phyloP scores from a whole-genome alignment of 2,888 invertebrate genomes.

The Caenorhabditis doughertyi region DNA sequence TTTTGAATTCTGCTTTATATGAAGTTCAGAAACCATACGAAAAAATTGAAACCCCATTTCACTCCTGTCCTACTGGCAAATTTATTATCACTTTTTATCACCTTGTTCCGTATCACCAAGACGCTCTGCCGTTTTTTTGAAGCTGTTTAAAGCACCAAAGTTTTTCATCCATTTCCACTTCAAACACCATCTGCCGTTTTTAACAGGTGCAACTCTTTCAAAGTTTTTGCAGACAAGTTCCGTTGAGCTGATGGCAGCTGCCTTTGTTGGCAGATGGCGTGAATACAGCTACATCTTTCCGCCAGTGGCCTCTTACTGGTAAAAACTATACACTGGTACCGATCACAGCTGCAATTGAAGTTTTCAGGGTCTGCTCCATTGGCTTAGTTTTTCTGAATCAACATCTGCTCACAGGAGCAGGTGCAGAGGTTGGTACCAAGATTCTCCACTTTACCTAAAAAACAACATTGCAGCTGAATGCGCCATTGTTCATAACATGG shows the following conservation, averaged over 20 bases:
- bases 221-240: not conserved
- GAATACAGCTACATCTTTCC: conserved; percentile 29
- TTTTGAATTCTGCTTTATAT: not conserved
- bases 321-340: not conserved
- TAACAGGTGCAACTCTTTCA: not conserved
- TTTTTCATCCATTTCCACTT: not conserved
- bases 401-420: conserved; percentile 84
- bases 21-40: too few species aligned
- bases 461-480: conserved; percentile 87
- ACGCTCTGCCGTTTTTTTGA: too few species aligned
- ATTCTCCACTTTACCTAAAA: not conserved
- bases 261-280: not conserved
- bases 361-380: conserved; percentile 84
- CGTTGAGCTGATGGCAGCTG: conserved; percentile 14
- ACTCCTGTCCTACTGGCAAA: too few species aligned
- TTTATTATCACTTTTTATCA: not conserved
- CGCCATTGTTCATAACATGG: conserved; percentile 97
- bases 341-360: conserved; percentile 20
- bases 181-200: not conserved
- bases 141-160: not conserved
- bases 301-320: conserved; percentile 75
- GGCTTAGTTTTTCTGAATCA: conserved; percentile 85
- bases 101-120: not conserved
- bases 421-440: conserved; percentile 82
- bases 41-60: too few species aligned